Base-by-base conservation (phyloP, 2,113 vertebrate genomes). In the Circaetus cinerascens region DNA sequence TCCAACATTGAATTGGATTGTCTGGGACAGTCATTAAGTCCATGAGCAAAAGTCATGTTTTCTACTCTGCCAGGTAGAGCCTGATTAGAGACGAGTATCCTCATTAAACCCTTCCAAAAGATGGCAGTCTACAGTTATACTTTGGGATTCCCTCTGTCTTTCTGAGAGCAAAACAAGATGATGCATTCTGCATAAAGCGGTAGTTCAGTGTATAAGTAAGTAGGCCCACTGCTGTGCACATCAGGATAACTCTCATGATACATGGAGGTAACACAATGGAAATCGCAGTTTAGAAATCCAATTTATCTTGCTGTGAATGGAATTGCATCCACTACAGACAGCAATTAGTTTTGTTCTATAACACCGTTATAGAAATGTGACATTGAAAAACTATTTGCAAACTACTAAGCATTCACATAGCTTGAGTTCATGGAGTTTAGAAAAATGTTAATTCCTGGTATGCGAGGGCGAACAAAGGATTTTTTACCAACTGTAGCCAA, bases 281-380 rank as follows among this genome's bases (percentile, higher is more conserved):
- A 98, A 98, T 97, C 15, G 9, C 95, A 96, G 97, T 96, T 98
- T 95, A 98, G 98, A 98, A 98, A 98, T 98, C 96, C 97, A 98
- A 98, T 98, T 98, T 98, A 92, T 98, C 98, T 98, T 97, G 98
- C 98, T 98, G 98, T 96, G 98, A 98, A 96, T 97, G 95, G 97
- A 98, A 98, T 98, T 98, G 97, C 96, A 97, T 98, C 93, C 93
- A 96, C 95, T 97, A 96, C 95, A 90, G 96, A 98, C 41, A 96
- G 94, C 97, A 98, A 98, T 98, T 98, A 98, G 97, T 98, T 98
- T 98, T 98, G 96, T 98, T 97, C 92, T 93, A 16, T 97, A 97
- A 97, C 64, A 88, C 78, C 5, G 15, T 88, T 96, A 94, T 14
- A 97, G 86, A 97, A 98, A 98, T 93, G 73, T 98, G 97, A 98